A percentile compares a stretch with the other conserved stretches of the same genome.
Conservation (phyloP, 2,888 invertebrate species). For the Drosophila dives region DNA sequence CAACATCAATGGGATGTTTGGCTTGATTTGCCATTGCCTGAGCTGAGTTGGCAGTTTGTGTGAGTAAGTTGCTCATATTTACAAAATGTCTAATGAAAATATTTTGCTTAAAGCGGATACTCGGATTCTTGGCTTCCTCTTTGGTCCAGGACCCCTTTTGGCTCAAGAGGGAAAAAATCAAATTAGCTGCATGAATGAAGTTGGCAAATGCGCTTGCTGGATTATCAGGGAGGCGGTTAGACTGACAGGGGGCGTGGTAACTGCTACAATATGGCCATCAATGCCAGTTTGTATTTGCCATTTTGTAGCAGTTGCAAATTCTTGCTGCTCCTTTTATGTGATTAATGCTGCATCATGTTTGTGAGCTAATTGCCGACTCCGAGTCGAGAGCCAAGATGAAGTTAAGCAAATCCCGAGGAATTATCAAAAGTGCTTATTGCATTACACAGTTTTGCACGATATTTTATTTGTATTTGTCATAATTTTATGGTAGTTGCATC, state of each 20-base stretch:
- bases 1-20: conserved; percentile 39
- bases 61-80: conserved; percentile 73
- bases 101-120: conserved; percentile 58
- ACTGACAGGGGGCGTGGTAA: conserved; percentile 35
- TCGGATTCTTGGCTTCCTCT: neutral
- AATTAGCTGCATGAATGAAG: conserved; percentile 76
- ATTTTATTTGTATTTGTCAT: conserved; percentile 38
- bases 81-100: conserved; percentile 79
- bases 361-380: conserved; percentile 66
- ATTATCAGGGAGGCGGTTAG: conserved; percentile 50
- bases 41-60: conserved; percentile 39
- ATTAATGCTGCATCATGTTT: conserved; percentile 70
- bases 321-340: conserved; percentile 39
- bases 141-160: conserved; percentile 22
- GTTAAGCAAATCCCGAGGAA: conserved; percentile 7
- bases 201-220: conserved; percentile 68
- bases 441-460: conserved; percentile 60
- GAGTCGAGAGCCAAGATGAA: neutral
- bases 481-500: conserved; percentile 49
- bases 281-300: conserved; percentile 33
- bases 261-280: conserved; percentile 36
- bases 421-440: conserved; percentile 62
- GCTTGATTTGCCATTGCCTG: conserved; percentile 60
- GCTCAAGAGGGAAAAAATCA: conserved; percentile 65
- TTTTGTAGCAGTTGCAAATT: conserved; percentile 23